Evolutionary conservation across 1,140 invertebrate species (phyloP).

Genomic region (Cataglyphis hispanica): DNA sequence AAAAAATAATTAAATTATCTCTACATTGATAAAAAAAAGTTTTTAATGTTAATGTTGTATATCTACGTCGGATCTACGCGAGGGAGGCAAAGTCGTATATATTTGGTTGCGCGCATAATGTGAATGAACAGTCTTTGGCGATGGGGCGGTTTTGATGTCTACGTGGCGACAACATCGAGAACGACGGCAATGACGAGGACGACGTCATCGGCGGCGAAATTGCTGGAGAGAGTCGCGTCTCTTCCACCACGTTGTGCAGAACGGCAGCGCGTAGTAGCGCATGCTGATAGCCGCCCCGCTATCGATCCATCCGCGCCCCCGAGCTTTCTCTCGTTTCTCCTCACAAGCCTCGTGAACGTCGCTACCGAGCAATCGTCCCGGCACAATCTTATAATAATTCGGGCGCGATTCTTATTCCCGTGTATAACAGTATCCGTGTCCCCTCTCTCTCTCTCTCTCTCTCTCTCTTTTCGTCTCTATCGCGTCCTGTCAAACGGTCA

Average conservation of each 20-base stretch:
- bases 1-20: neutral
- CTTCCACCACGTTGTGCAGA: constrained; percentile 21
- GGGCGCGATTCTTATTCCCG: constrained; percentile 18
- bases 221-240: constrained; percentile 18
- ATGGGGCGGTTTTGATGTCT: neutral
- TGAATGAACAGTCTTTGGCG: constrained; percentile 58
- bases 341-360: constrained; percentile 74
- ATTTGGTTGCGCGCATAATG: neutral
- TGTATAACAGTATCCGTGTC: neutral
- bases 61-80: neutral
- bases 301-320: constrained; percentile 71
- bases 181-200: constrained; percentile 9
- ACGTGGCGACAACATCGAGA: constrained; percentile 29
- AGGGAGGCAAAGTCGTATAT: neutral
- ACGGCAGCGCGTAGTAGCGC: constrained; percentile 63
- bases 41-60: neutral
- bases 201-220: constrained; percentile 37
- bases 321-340: constrained; percentile 58
- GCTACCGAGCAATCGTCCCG: constrained; percentile 59
- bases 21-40: neutral
- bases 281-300: constrained; percentile 72
- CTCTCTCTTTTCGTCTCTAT: neutral
- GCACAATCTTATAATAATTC: neutral
- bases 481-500: neutral
- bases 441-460: neutral